These are phyloP conservation scores for Myiagra hebetior DNA, from an alignment of 2,113 vertebrate genomes.

Conservation along the genomic window DNA sequence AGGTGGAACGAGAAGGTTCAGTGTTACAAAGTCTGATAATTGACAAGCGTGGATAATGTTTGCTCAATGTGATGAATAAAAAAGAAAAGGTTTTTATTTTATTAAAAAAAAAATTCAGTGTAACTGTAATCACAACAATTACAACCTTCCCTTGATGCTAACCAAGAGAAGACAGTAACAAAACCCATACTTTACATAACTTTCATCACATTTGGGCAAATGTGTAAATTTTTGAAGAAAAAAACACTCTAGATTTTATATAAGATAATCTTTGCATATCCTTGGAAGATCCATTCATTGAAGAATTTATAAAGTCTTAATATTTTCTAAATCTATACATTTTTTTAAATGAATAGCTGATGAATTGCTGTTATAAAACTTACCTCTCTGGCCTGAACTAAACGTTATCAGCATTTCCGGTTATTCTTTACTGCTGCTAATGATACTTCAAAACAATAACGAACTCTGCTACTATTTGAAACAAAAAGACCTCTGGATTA, in stretches of 20 bases:
- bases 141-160: background rate
- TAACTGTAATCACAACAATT: background rate
- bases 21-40: constrained; percentile 8
- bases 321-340: background rate
- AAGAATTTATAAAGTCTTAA: background rate
- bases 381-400: background rate
- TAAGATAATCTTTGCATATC: background rate
- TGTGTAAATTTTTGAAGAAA: background rate
- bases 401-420: background rate
- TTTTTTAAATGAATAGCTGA: background rate
- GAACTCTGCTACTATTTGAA: background rate
- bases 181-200: background rate
- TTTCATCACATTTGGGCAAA: background rate
- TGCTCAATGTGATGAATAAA: background rate
- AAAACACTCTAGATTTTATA: background rate
- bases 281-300: background rate
- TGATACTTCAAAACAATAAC: background rate
- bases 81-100: background rate
- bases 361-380: constrained; percentile 21
- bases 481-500: background rate
- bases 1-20: background rate
- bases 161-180: background rate
- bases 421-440: background rate
- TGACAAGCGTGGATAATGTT: constrained; percentile 12
- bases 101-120: background rate